A percentile compares a stretch with the other conserved stretches of the same genome.
Evolutionary conservation across 1,140 invertebrate genomes (phyloP).

Genomic region (Wiebesia pumilae): DNA sequence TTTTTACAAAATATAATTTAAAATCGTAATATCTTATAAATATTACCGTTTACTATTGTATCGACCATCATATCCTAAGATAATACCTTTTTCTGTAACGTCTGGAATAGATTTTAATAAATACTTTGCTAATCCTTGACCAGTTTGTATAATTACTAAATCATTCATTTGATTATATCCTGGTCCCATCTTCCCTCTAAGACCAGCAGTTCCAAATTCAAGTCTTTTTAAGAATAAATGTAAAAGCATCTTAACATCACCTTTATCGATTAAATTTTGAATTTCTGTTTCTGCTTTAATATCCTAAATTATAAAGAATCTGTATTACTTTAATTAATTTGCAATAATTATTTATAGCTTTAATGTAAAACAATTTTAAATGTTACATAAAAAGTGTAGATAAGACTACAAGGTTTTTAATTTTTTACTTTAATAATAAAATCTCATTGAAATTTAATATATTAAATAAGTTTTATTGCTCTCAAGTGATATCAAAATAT

Average conservation of each 20-base stretch:
- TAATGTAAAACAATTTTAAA: not conserved
- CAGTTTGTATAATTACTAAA: constrained; percentile 96
- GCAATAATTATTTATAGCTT: too few species aligned
- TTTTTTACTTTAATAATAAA: not conserved
- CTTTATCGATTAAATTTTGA: constrained; percentile 71
- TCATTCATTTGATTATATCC: constrained; percentile 98
- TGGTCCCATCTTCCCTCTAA: constrained; percentile 93
- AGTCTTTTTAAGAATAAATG: constrained; percentile 81
- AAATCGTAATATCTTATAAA: constrained; percentile 14
- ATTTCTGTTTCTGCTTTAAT: constrained; percentile 74
- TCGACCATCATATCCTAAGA: constrained; percentile 96
- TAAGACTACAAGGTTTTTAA: not conserved
- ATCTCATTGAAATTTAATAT: not conserved
- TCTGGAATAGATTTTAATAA: constrained; percentile 78
- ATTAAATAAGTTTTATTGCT: too few species aligned
- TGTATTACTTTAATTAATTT: too few species aligned
- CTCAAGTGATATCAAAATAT: too few species aligned
- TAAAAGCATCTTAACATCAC: constrained; percentile 75
- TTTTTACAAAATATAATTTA: constrained; percentile 11
- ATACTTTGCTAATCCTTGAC: constrained; percentile 92
- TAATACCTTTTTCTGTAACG: constrained; percentile 81
- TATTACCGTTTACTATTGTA: constrained; percentile 91
- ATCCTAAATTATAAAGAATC: constrained; percentile 71
- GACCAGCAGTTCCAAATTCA: constrained; percentile 92
- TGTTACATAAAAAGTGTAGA: not conserved